Conservation (phyloP, 2,113 vertebrate species). For the Porphyrio hochstetteri region DNA sequence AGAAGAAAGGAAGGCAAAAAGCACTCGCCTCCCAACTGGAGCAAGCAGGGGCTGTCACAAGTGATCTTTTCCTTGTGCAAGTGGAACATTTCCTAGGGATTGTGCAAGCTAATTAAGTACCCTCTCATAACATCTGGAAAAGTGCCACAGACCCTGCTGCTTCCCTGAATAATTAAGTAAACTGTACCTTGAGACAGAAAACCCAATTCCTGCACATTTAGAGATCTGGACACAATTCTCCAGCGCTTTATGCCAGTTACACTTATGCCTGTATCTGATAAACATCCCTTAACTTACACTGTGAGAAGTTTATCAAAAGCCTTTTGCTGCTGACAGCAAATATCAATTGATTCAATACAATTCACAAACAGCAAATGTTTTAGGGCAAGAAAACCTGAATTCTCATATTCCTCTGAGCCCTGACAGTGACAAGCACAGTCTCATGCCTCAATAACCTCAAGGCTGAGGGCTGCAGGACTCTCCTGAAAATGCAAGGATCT, state of each 20-base stretch:
- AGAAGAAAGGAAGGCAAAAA: not conserved
- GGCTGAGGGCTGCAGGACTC: not conserved
- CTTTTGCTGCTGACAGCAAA: not conserved
- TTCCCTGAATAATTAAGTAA: not conserved
- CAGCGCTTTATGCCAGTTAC: not conserved
- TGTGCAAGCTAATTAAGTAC: not conserved
- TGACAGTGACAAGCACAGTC: not conserved
- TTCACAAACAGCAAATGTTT: not conserved
- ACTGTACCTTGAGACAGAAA: not conserved
- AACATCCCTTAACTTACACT: not conserved
- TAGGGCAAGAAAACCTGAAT: not conserved
- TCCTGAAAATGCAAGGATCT: not conserved
- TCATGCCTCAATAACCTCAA: not conserved
- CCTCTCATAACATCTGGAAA: not conserved
- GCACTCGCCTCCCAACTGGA: not conserved
- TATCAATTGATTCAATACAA: not conserved
- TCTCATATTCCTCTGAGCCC: not conserved
- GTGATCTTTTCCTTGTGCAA: not conserved
- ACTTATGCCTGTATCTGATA: not conserved
- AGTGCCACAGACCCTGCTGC: not conserved
- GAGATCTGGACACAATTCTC: not conserved
- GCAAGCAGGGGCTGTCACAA: rapidly evolving
- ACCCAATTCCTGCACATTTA: not conserved
- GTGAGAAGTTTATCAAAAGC: not conserved
- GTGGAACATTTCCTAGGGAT: not conserved